phyloP scores from a whole-genome alignment of 2,113 vertebrate species.

The Cinclus cinclus region DNA sequence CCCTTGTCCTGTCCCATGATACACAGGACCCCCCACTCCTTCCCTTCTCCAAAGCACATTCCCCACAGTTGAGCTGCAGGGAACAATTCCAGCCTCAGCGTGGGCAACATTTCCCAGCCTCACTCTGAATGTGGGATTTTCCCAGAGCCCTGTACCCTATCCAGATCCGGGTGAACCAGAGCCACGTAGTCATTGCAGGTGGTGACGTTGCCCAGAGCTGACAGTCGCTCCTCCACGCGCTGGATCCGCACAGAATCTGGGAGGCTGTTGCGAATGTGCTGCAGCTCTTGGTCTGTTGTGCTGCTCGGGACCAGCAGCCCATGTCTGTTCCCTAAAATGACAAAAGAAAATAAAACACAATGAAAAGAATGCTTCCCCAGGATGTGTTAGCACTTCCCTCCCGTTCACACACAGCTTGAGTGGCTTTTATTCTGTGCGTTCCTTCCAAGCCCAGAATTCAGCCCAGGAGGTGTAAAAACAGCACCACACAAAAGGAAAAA shows the following conservation, averaged over 20 bases:
- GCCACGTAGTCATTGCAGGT: slow-evolving; percentile 97
- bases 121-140: rapidly evolving
- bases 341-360: background rate
- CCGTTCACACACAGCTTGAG: background rate
- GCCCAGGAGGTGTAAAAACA: background rate
- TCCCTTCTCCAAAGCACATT: background rate
- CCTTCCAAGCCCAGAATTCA: background rate
- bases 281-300: slow-evolving; percentile 96
- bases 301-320: slow-evolving; percentile 92
- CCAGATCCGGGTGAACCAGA: slow-evolving; percentile 93
- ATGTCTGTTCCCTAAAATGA: slow-evolving; percentile 87
- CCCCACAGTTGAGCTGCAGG: background rate
- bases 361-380: background rate
- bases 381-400: background rate
- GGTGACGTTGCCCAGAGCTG: slow-evolving; percentile 92
- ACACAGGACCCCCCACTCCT: background rate
- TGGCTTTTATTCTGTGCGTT: no score
- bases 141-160: slow-evolving; percentile 78
- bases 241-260: slow-evolving; percentile 88
- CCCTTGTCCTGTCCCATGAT: background rate
- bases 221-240: slow-evolving; percentile 91
- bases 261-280: slow-evolving; percentile 91
- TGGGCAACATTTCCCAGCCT: background rate
- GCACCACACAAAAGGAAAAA: background rate
- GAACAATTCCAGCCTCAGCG: background rate